These are phyloP conservation scores for Drosophila tropicalis DNA, from an alignment of 1,140 invertebrate species.

Conservation along the genomic window DNA sequence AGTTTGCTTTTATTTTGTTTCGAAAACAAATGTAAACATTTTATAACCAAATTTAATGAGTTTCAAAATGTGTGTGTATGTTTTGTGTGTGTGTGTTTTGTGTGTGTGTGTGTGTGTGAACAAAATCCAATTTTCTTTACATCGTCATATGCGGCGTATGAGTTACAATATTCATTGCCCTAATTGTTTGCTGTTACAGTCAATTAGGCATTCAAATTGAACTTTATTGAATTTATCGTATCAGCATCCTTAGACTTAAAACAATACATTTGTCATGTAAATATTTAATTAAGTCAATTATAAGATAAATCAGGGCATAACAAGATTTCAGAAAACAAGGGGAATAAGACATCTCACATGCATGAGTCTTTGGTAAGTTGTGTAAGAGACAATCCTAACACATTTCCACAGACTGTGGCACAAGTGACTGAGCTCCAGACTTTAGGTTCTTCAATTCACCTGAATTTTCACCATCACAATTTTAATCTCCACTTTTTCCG, in stretches of 20 bases:
- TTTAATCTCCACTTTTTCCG: slow-evolving; percentile 58
- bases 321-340: no score
- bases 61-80: slow-evolving; percentile 26
- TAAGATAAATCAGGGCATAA: no score
- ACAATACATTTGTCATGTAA: no score
- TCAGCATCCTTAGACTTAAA: background rate
- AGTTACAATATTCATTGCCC: slow-evolving; percentile 4
- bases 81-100: background rate
- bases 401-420: no score
- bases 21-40: slow-evolving; percentile 35
- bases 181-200: slow-evolving; percentile 6
- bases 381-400: no score
- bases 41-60: slow-evolving; percentile 50
- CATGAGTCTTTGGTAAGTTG: background rate
- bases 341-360: no score
- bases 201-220: background rate
- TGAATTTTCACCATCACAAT: slow-evolving; percentile 73
- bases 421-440: no score
- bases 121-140: background rate
- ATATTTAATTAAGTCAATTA: no score
- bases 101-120: background rate
- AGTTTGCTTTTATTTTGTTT: slow-evolving; percentile 16
- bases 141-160: slow-evolving; percentile 21
- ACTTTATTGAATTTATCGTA: background rate
- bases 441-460: no score